phyloP scores from a whole-genome alignment of 2,888 invertebrate genomes.

The Cremastinae sp. region DNA sequence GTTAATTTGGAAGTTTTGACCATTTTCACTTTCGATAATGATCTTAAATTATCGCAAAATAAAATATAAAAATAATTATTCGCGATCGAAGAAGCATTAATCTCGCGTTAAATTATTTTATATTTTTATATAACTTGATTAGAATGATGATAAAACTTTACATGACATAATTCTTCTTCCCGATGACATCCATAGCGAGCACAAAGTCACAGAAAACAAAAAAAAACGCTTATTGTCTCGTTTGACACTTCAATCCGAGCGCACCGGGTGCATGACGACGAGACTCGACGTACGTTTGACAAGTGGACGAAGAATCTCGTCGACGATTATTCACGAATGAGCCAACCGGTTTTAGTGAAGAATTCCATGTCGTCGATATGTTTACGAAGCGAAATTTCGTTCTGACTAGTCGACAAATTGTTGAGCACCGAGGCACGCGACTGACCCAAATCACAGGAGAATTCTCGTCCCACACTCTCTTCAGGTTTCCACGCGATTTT shows the following conservation, averaged over 20 bases:
- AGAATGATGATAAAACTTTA: slow-evolving; percentile 40
- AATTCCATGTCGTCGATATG: slow-evolving; percentile 25
- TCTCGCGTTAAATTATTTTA: too few relatives aligned
- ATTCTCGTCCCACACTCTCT: slow-evolving; percentile 26
- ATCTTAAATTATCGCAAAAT: too few relatives aligned
- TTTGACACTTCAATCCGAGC: not conserved
- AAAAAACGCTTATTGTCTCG: slow-evolving; percentile 9
- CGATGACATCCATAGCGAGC: slow-evolving; percentile 40
- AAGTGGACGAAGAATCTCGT: not conserved
- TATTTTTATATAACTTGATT: not conserved
- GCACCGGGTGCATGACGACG: too few relatives aligned
- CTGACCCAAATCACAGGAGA: slow-evolving; percentile 57
- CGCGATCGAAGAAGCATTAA: too few relatives aligned
- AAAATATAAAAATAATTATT: too few relatives aligned
- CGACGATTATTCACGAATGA: not conserved
- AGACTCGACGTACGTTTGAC: not conserved
- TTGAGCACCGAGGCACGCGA: slow-evolving; percentile 38
- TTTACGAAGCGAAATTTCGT: slow-evolving; percentile 24
- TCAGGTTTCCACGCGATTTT: slow-evolving; percentile 13
- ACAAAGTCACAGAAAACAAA: not conserved
- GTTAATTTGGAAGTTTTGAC: too few relatives aligned
- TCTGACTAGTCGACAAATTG: slow-evolving; percentile 10
- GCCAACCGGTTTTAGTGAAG: slow-evolving; percentile 11
- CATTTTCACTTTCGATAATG: too few relatives aligned
- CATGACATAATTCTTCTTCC: slow-evolving; percentile 44